Conservation (phyloP, 2,113 vertebrate genomes). For the Lepisosteus oculatus region DNA sequence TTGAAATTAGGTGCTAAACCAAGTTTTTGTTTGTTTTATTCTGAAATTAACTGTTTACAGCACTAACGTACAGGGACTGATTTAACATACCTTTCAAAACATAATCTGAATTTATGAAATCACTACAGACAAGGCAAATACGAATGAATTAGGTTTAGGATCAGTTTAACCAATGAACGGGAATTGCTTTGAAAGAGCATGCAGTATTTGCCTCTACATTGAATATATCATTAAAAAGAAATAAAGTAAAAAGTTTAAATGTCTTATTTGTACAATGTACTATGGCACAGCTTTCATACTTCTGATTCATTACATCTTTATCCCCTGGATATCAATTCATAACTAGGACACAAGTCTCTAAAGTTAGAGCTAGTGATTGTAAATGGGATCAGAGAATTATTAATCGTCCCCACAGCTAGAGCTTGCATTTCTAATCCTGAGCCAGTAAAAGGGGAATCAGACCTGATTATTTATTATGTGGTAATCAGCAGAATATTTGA, state of each 20-base stretch:
- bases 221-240: constrained; percentile 20
- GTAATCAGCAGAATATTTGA: constrained; percentile 35
- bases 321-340: constrained; percentile 25
- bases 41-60: constrained; percentile 76
- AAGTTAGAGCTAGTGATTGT: constrained; percentile 17
- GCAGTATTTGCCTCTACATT: constrained; percentile 6
- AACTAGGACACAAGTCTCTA: constrained; percentile 35
- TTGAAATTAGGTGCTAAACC: constrained; percentile 87
- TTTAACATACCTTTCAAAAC: not conserved
- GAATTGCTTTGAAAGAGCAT: constrained; percentile 21
- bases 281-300: constrained; percentile 17
- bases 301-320: constrained; percentile 31
- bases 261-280: constrained; percentile 17
- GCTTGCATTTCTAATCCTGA: constrained; percentile 36
- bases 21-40: constrained; percentile 75
- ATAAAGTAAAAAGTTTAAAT: constrained; percentile 1
- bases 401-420: constrained; percentile 29
- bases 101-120: not conserved
- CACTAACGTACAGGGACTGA: constrained; percentile 39
- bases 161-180: not conserved
- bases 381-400: constrained; percentile 31
- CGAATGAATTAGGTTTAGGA: too few relatives aligned
- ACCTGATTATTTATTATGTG: constrained; percentile 21
- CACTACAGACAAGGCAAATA: not conserved
- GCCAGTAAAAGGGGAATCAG: constrained; percentile 25